phyloP scores from a whole-genome alignment of 2,888 invertebrate species.

The Carcina quercana region DNA sequence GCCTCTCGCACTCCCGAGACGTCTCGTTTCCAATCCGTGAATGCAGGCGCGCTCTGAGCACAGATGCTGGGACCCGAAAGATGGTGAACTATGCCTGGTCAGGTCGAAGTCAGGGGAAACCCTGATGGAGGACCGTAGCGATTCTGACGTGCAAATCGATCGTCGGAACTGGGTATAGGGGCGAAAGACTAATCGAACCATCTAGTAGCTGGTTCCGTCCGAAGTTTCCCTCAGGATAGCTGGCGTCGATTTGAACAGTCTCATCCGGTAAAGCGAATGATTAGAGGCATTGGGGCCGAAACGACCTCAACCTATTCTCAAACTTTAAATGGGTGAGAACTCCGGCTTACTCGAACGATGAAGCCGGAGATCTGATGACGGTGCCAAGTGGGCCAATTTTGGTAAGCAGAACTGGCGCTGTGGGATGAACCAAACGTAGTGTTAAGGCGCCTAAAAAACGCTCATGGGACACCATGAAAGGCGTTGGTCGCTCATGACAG shows the following conservation, averaged over 20 bases:
- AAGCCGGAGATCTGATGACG: slow-evolving; percentile 70
- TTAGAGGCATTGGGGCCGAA: slow-evolving; percentile 81
- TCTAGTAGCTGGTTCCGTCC: slow-evolving; percentile 59
- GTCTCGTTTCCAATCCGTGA: slow-evolving; percentile 59
- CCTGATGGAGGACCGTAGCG: slow-evolving; percentile 72
- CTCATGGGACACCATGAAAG: slow-evolving; percentile 27
- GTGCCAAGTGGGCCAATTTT: slow-evolving; percentile 83
- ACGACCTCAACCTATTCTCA: slow-evolving; percentile 84
- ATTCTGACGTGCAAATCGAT: slow-evolving; percentile 72
- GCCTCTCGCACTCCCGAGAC: slow-evolving; percentile 73
- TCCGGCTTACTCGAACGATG: slow-evolving; percentile 73
- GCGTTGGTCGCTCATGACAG: slow-evolving; percentile 2
- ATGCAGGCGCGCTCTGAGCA: slow-evolving; percentile 75
- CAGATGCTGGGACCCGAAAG: slow-evolving; percentile 77
- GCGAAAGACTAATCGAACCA: slow-evolving; percentile 10
- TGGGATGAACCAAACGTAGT: slow-evolving; percentile 84
- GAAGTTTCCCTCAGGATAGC: slow-evolving; percentile 86
- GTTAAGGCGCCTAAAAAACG: slow-evolving; percentile 80
- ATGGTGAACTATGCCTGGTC: slow-evolving; percentile 1
- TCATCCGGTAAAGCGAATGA: slow-evolving; percentile 85
- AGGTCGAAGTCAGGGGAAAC: slow-evolving; percentile 1
- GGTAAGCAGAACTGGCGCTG: slow-evolving; percentile 88
- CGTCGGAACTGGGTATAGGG: slow-evolving; percentile 77
- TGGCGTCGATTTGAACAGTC: slow-evolving; percentile 66
- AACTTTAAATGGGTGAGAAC: slow-evolving; percentile 85